phyloP scores from a whole-genome alignment of 1,140 invertebrate species.

The Ceratitis capitata region DNA sequence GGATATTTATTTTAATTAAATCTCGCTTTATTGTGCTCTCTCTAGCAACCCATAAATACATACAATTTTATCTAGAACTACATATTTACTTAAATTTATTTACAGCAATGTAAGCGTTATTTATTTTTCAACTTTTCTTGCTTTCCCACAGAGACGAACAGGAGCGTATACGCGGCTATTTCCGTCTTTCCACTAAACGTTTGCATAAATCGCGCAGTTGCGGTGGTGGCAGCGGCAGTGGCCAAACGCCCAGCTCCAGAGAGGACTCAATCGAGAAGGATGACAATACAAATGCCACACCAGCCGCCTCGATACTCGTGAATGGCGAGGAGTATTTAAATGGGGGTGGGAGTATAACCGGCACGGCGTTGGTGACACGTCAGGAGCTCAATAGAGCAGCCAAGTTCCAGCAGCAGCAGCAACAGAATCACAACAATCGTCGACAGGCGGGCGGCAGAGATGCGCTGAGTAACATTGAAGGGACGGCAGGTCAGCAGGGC shows the following conservation, averaged over 20 bases:
- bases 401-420: slow-evolving; percentile 38
- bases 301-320: slow-evolving; percentile 40
- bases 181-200: slow-evolving; percentile 67
- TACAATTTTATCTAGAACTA: too few species aligned
- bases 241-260: slow-evolving; percentile 42
- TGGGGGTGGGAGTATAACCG: slow-evolving; percentile 17
- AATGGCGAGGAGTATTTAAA: slow-evolving; percentile 40
- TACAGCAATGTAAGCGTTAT: too few species aligned
- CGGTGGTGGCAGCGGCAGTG: slow-evolving; percentile 45
- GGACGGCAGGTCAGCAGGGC: slow-evolving; percentile 40
- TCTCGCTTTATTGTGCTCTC: neutral
- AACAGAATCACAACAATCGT: slow-evolving; percentile 38
- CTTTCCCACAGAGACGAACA: slow-evolving; percentile 67
- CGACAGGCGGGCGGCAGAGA: slow-evolving; percentile 14
- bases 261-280: slow-evolving; percentile 61
- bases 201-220: slow-evolving; percentile 54
- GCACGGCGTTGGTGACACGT: slow-evolving; percentile 4
- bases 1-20: slow-evolving; percentile 23
- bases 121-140: neutral
- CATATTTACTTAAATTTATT: too few species aligned
- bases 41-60: too few species aligned
- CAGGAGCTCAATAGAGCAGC: neutral
- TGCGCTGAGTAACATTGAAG: neutral
- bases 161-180: slow-evolving; percentile 72
- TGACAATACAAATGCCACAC: slow-evolving; percentile 52